phyloP scores from a whole-genome alignment of 2,113 vertebrate species.

The Seriola dumerili region DNA sequence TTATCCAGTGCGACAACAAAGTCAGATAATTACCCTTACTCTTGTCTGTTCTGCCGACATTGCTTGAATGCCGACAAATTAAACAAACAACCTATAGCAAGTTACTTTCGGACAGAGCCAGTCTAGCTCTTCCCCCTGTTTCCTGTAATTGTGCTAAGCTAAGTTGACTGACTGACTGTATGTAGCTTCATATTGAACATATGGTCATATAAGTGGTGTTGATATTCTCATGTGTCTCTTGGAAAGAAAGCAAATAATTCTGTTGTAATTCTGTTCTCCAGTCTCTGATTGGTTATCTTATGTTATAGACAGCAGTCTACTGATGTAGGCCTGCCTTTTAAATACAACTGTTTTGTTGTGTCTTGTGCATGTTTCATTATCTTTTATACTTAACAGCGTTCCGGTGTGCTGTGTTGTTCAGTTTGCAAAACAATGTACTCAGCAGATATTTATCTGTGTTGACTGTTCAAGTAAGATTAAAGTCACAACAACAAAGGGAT shows the following conservation, averaged over 20 bases:
- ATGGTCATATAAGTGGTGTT: background rate
- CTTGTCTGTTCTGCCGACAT: too few relatives aligned
- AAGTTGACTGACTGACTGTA: too few relatives aligned
- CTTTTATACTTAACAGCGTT: conserved; percentile 42
- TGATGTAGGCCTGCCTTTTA: conserved; percentile 3
- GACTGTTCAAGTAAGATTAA: conserved; percentile 59
- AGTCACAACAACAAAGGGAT: conserved; percentile 60
- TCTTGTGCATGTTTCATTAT: conserved; percentile 45
- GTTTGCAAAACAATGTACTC: conserved; percentile 20
- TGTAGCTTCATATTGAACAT: background rate
- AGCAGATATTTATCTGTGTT: conserved; percentile 41
- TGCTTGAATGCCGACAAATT: too few relatives aligned
- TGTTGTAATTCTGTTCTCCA: conserved; percentile 23
- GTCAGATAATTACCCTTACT: too few relatives aligned
- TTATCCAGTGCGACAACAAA: too few relatives aligned
- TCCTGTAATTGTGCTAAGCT: background rate
- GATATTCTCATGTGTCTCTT: background rate
- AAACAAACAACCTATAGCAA: background rate
- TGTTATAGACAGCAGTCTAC: background rate
- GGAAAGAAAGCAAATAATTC: background rate
- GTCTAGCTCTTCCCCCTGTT: background rate
- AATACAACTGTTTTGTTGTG: conserved; percentile 20
- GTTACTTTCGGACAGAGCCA: background rate
- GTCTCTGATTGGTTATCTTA: background rate
- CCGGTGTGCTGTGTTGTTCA: conserved; percentile 40